Evolutionary conservation across 2,888 invertebrate species (phyloP).

Genomic region (Yponomeuta evonymella): DNA sequence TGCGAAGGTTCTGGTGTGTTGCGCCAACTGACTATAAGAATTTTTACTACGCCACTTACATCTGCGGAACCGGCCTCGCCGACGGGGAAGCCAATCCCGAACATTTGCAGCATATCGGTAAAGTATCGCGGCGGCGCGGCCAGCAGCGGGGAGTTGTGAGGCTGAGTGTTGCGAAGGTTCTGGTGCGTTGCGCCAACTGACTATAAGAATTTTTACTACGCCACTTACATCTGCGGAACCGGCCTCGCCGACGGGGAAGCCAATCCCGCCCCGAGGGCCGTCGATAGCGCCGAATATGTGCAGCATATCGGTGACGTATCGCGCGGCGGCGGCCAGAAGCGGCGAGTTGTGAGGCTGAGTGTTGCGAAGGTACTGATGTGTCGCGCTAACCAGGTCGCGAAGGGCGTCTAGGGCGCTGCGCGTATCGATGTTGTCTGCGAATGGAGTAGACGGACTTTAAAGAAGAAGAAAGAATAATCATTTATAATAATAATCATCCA

Average conservation of each 20-base stretch:
- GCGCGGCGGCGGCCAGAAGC: constrained; percentile 85
- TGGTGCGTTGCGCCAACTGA: constrained; percentile 87
- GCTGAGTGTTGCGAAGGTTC: constrained; percentile 64
- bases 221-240: constrained; percentile 60
- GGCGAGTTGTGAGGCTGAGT: constrained; percentile 75
- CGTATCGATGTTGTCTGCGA: constrained; percentile 94
- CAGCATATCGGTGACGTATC: constrained; percentile 88
- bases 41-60: constrained; percentile 45
- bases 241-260: constrained; percentile 80
- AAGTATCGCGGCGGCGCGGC: constrained; percentile 89
- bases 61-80: constrained; percentile 53
- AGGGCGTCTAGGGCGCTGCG: constrained; percentile 88
- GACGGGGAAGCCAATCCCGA: constrained; percentile 86
- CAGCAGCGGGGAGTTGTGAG: constrained; percentile 80
- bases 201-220: too few relatives aligned
- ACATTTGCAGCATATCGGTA: constrained; percentile 85
- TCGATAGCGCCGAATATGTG: constrained; percentile 85
- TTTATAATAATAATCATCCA: too few relatives aligned
- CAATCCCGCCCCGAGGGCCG: constrained; percentile 80
- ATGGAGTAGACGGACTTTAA: background rate
- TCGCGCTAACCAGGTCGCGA: constrained; percentile 88
- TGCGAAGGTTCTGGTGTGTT: constrained; percentile 80
- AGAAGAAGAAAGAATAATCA: background rate
- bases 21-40: constrained; percentile 71
- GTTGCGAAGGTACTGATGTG: constrained; percentile 89